Base-by-base conservation (phyloP, 2,888 invertebrate genomes). In the Pollenia angustigena region DNA sequence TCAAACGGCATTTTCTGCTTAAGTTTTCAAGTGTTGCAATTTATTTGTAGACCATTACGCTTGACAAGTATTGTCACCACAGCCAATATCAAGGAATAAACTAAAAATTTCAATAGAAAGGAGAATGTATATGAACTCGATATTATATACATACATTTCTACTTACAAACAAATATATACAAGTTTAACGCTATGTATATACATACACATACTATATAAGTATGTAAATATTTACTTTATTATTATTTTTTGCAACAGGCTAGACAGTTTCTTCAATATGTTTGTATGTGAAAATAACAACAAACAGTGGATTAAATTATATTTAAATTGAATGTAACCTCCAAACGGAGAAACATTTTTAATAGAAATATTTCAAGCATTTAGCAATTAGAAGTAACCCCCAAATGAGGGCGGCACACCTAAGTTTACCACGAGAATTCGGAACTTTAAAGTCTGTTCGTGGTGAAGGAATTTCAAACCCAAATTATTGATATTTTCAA, bases 211-310 rank as follows among this genome's bases (percentile, higher is more conserved):
- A n/a, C 1, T 18, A 40, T 69, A 16, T 40, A 62, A 2, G 11
- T 62, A 76, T 54, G n/a, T 68, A n/a, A 23, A 16, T 52, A 60
- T 60, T 40, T 71, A 6, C 18, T 40, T 32, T 11, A 44, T 44
- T 1, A 18, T 6, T 40, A n/a, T 54, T 60, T 68, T 60, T 68
- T 75, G 32, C 52, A 82, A 82, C 44, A 60, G 82, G 54, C 82
- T 82, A 82, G 82, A 82, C 82, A 62, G 76, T 48, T 46, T 40
- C 46, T 76, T 74, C 62, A 76, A 76, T 75, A 54, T 46, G 69
- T 62, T 32, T 62, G n/a, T 18, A 18, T 23, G 58, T 62, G 60
- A 62, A 48, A 76, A 76, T 62, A 76, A 54, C 11, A 52, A 10
- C 18, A 14, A 11, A 76, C 82, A 56, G 82, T 82, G 69, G 69